Evolutionary conservation across 2,797 vertebrate genomes (phyloP), one percentile per base, ranked within the genome.

Genomic region (Enteromius treurensis): DNA sequence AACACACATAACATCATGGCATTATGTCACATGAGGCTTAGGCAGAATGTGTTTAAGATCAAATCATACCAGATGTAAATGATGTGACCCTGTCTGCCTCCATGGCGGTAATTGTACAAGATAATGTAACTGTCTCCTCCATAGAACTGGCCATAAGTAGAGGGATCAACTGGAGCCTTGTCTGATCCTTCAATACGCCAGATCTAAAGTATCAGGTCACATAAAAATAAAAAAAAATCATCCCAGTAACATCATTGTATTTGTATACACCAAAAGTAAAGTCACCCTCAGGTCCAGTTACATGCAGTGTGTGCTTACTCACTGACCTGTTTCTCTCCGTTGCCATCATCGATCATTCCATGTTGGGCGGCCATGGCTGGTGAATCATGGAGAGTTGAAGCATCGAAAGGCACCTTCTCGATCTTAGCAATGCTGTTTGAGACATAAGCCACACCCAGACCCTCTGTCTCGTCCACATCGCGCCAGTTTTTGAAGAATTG

Each of bases 401-500:
- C 97, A 0, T 99, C 97, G 0, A 99, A 99, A 0, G 95, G 91
- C 65, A 99, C 96, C 65, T 97, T 96, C 90, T 97, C 94, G 0
- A 99, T 97, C 60, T 95, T 97, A 92, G 98, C 98, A 8, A 99
- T 93, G 62, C 96, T 96, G 90, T 97, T 97, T 55, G 98, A 95
- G 74, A 98, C 88, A 23, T 99, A 98, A 53, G 95, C 94, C 86
- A 97, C 86, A 1, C 98, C 98, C 87, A 96, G 89, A 6, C 98
- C 97, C 0, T 92, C 95, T 0, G 97, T 99, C 95, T 99, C 96
- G 68, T 99, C 97, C 85, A 60, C 92, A 88, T 99, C 97, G 0
- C 95, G 90, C 98, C 98, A 99, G 94, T 97, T 98, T 91, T 99
- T 99, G 94, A 99, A 99, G 93, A 99, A 99, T 88, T 99, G 98